phyloP scores from a whole-genome alignment of 2,113 vertebrate species.

The Malurus elegans region DNA sequence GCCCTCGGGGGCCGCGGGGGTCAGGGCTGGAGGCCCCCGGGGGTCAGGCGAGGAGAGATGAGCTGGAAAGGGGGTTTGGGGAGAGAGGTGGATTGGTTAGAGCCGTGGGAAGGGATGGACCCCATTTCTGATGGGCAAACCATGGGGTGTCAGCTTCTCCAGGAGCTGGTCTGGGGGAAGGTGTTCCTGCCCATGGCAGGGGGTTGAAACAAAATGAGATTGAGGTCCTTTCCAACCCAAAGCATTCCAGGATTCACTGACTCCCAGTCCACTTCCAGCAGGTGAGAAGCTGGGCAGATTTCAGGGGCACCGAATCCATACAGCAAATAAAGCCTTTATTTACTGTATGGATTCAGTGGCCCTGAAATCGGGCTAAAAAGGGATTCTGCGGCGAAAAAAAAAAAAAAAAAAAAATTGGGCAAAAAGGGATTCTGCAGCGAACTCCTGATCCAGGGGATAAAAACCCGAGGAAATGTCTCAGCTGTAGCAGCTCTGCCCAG shows the following conservation, averaged over 20 bases:
- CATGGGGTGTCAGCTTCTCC: accelerated
- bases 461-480: neutral
- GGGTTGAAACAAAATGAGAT: accelerated
- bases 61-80: neutral
- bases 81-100: neutral
- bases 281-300: neutral
- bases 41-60: slow-evolving; percentile 5
- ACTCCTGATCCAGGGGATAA: neutral
- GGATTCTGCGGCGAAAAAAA: too few species aligned
- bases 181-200: neutral
- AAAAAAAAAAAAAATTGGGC: too few species aligned
- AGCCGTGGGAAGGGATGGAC: neutral
- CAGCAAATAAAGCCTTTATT: neutral
- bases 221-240: neutral
- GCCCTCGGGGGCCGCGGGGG: neutral
- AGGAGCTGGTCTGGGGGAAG: accelerated
- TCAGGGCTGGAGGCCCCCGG: neutral
- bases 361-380: too few species aligned
- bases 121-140: neutral
- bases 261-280: too few species aligned
- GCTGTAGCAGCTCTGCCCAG: neutral
- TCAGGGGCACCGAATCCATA: neutral
- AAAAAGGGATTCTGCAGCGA: neutral
- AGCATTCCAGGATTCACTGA: neutral
- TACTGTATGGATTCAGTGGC: too few species aligned